phyloP scores from a whole-genome alignment of 2,113 vertebrate species.

The Cavia aperea region DNA sequence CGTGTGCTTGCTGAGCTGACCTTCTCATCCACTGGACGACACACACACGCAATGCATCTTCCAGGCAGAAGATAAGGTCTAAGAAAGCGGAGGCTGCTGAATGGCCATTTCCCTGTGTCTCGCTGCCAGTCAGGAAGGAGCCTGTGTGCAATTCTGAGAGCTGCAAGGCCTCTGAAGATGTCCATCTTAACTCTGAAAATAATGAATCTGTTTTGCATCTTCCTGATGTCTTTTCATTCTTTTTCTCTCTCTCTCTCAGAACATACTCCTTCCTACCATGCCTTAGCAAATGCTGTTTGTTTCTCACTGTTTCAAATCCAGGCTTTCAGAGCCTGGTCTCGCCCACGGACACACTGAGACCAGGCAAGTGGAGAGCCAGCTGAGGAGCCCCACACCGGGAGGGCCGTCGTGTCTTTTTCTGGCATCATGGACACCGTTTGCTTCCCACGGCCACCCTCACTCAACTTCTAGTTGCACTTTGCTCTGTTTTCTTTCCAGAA shows the following conservation, averaged over 20 bases:
- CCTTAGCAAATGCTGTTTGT: not conserved
- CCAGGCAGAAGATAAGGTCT: not conserved
- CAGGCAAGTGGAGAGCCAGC: not conserved
- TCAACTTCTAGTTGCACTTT: not conserved
- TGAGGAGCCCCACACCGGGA: not conserved
- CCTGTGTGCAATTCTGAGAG: not conserved
- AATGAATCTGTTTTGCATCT: not conserved
- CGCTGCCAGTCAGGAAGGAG: not conserved
- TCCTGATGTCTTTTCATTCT: not conserved
- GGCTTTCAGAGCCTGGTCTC: not conserved
- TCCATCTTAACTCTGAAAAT: not conserved
- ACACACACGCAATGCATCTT: not conserved
- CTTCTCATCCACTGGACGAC: not conserved
- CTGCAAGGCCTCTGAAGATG: not conserved
- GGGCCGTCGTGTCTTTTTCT: not conserved
- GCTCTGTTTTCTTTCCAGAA: not conserved
- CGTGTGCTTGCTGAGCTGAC: not conserved
- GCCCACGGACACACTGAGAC: not conserved
- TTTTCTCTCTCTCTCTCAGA: not conserved
- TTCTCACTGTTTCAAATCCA: not conserved
- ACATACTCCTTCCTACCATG: not conserved
- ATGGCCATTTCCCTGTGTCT: not conserved
- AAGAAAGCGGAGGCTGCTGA: not conserved
- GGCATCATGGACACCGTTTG: not conserved
- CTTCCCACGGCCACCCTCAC: not conserved